Evolutionary conservation across 2,888 invertebrate genomes (phyloP).

Genomic region (Chymomyza caudatula): DNA sequence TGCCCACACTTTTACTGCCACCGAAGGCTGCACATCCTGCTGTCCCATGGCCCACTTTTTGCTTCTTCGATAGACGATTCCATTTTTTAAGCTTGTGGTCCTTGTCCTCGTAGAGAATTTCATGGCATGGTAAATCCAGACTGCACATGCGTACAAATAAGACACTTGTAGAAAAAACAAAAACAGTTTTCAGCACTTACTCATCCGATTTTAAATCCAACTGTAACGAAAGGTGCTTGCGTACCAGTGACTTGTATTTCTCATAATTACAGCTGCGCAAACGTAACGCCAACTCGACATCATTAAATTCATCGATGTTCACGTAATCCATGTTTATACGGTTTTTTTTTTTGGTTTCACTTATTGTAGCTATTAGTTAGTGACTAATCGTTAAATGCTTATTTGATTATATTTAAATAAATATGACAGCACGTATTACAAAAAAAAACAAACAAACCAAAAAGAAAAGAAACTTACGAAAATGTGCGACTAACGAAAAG

Average conservation of each 20-base stretch:
- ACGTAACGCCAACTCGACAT: constrained; percentile 84
- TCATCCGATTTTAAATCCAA: constrained; percentile 88
- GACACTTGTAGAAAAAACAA: not conserved
- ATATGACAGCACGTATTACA: too few relatives aligned
- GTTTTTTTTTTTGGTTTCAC: not conserved
- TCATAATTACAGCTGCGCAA: constrained; percentile 89
- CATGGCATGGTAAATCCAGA: constrained; percentile 80
- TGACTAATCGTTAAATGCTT: not conserved
- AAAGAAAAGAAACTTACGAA: too few relatives aligned
- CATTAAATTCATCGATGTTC: constrained; percentile 74
- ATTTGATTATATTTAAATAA: not conserved
- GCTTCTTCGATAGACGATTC: constrained; percentile 85
- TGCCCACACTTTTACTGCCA: constrained; percentile 55
- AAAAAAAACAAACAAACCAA: too few relatives aligned
- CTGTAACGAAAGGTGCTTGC: constrained; percentile 95
- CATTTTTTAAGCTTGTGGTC: constrained; percentile 86
- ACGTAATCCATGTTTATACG: constrained; percentile 47
- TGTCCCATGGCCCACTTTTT: constrained; percentile 48
- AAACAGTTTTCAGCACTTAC: constrained; percentile 51
- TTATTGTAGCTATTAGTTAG: not conserved
- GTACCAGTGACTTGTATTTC: constrained; percentile 91
- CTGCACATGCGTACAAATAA: constrained; percentile 78
- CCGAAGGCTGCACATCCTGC: constrained; percentile 76
- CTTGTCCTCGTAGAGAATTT: constrained; percentile 84
- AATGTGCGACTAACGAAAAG: too few relatives aligned